Percentiles rank a stretch among this genome's conserved stretches.
Evolutionary conservation across 2,888 invertebrate genomes (phyloP).

Genomic region (Deroplatys truncata): DNA sequence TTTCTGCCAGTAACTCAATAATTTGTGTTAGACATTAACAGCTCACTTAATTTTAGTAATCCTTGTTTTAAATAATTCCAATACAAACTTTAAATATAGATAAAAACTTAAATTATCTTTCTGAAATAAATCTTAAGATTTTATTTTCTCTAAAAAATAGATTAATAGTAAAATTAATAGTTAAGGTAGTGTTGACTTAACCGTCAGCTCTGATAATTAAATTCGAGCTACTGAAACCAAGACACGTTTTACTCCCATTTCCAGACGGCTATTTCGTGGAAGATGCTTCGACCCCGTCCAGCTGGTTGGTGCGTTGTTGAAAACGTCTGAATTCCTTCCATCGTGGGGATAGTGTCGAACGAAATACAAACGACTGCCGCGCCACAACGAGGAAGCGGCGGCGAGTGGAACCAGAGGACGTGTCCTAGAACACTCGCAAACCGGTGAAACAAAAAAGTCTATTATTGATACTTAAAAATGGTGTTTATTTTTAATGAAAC

Average conservation of each 20-base stretch:
- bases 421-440: not conserved
- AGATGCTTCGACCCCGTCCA: not conserved
- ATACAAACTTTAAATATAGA: not conserved
- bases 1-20: too few species aligned
- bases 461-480: not conserved
- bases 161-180: not conserved
- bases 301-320: slow-evolving; percentile 4
- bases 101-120: not conserved
- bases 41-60: not conserved
- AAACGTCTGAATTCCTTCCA: not conserved
- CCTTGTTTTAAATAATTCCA: not conserved
- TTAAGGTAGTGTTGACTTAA: not conserved
- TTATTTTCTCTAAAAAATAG: not conserved
- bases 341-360: not conserved
- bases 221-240: not conserved
- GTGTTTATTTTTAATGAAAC: not conserved
- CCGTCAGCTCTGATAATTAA: not conserved
- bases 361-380: not conserved
- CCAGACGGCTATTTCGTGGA: slow-evolving; percentile 6
- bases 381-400: not conserved
- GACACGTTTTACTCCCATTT: slow-evolving; percentile 14
- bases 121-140: too few species aligned
- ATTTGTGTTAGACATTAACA: too few species aligned
- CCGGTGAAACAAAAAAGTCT: not conserved
- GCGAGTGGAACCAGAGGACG: not conserved